Evolutionary conservation across 2,888 invertebrate species (phyloP).

Genomic region (Clepsis dumicolana): DNA sequence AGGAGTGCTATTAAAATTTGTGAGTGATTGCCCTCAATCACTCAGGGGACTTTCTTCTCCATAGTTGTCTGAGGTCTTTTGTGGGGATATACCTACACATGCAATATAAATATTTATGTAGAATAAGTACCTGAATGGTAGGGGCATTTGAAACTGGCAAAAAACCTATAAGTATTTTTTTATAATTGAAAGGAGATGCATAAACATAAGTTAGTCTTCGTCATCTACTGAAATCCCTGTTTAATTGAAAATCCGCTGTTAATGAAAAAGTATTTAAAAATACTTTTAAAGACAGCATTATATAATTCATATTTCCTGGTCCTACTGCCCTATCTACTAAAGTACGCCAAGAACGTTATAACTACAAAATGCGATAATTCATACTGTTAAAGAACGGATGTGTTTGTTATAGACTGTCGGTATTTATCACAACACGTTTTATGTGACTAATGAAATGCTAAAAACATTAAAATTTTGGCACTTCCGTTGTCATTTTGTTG

Average conservation of each 20-base stretch:
- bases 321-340: background rate
- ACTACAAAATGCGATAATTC: conserved; percentile 40
- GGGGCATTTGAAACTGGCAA: too few relatives aligned
- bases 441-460: conserved; percentile 62
- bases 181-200: too few relatives aligned
- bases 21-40: too few relatives aligned
- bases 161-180: too few relatives aligned
- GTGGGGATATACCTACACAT: too few relatives aligned
- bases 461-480: conserved; percentile 60
- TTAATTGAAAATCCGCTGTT: too few relatives aligned
- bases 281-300: too few relatives aligned
- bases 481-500: conserved; percentile 52
- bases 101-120: too few relatives aligned
- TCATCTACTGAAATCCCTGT: too few relatives aligned
- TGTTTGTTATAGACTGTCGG: conserved; percentile 61
- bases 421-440: conserved; percentile 61
- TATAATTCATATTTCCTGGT: background rate
- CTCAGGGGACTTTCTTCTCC: background rate
- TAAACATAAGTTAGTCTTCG: too few relatives aligned
- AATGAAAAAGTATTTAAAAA: too few relatives aligned
- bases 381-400: conserved; percentile 59
- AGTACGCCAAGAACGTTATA: background rate
- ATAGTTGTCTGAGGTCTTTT: background rate
- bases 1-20: background rate
- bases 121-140: too few relatives aligned